A percentile compares a stretch with the other conserved stretches of the same genome.
phyloP scores from a whole-genome alignment of 2,888 invertebrate genomes.

The Protophormia terraenovae region DNA sequence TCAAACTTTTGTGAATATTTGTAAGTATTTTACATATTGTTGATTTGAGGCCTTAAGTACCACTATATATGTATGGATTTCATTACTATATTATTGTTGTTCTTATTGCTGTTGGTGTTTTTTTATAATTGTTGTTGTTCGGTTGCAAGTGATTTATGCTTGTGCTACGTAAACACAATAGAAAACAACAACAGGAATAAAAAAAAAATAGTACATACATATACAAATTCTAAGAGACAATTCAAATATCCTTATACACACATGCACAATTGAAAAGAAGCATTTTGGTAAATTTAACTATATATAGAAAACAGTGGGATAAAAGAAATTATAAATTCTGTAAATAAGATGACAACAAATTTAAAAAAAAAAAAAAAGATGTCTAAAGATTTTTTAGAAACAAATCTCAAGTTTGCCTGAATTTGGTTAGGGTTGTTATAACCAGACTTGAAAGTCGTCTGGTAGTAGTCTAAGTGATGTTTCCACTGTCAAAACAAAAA shows the following conservation, averaged over 20 bases:
- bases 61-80: constrained; percentile 43
- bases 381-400: too few species aligned
- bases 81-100: constrained; percentile 45
- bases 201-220: constrained; percentile 6
- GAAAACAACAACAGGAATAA: constrained; percentile 17
- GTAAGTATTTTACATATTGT: constrained; percentile 43
- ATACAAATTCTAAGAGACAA: constrained; percentile 43
- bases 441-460: too few species aligned
- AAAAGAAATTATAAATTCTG: too few species aligned
- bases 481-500: constrained; percentile 18
- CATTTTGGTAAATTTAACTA: neutral
- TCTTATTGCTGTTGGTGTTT: constrained; percentile 29
- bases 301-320: neutral
- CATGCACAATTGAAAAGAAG: neutral
- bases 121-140: constrained; percentile 34
- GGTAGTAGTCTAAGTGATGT: too few species aligned
- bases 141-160: constrained; percentile 65
- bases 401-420: too few species aligned
- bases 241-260: constrained; percentile 3
- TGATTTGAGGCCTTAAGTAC: constrained; percentile 41
- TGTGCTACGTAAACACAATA: constrained; percentile 58
- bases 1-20: neutral
- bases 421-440: too few species aligned
- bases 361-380: too few species aligned
- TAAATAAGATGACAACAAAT: too few species aligned